Conservation (phyloP, 2,797 vertebrate species). For the Sus cebifrons region DNA sequence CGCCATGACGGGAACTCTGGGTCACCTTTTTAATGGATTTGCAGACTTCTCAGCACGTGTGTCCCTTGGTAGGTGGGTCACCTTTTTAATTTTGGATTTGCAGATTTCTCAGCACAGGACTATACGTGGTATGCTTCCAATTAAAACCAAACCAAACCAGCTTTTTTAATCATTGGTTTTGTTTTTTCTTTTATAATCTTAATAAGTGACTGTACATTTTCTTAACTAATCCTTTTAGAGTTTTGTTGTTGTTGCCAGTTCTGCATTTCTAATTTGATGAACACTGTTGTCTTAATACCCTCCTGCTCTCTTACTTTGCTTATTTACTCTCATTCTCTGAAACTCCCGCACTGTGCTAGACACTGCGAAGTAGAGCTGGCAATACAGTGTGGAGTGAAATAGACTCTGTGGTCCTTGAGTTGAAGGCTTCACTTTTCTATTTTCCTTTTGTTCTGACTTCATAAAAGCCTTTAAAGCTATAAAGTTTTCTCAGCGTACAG, state of each 20-base stretch:
- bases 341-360: background rate
- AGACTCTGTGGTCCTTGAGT: background rate
- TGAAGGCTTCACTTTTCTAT: background rate
- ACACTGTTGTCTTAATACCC: background rate
- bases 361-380: background rate
- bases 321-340: background rate
- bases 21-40: too few species aligned
- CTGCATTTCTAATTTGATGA: constrained; percentile 60
- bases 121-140: constrained; percentile 13
- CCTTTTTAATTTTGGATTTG: constrained; percentile 25
- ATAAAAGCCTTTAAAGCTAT: background rate
- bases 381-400: background rate
- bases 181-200: constrained; percentile 17
- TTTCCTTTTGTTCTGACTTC: constrained; percentile 32
- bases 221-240: constrained; percentile 24
- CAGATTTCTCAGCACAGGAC: constrained; percentile 40
- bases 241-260: constrained; percentile 19
- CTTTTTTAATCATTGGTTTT: constrained; percentile 27
- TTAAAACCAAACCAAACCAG: constrained; percentile 64
- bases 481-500: background rate
- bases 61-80: background rate
- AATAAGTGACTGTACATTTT: constrained; percentile 47
- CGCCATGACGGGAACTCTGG: too few species aligned
- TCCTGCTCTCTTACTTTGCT: constrained; percentile 36
- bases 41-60: too few species aligned